phyloP scores from a whole-genome alignment of 2,888 invertebrate genomes.

The Diaphora mendica region DNA sequence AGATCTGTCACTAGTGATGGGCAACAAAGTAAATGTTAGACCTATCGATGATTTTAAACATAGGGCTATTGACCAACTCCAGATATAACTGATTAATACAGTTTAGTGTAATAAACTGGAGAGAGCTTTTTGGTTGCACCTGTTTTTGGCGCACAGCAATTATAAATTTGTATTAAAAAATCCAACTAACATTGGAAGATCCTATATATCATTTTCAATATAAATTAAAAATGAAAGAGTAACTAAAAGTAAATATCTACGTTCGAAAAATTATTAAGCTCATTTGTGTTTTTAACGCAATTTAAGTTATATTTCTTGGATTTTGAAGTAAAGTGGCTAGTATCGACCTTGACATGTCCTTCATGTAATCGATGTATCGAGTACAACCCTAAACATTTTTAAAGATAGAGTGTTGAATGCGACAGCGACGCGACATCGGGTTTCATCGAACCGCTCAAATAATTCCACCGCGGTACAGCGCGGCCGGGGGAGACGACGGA shows the following conservation, averaged over 20 bases:
- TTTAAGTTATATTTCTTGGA: neutral
- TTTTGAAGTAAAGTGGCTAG: neutral
- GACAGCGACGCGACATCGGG: conserved; percentile 81
- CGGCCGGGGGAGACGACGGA: conserved; percentile 76
- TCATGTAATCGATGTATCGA: conserved; percentile 20
- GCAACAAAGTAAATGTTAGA: conserved; percentile 4
- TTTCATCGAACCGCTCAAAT: conserved; percentile 84
- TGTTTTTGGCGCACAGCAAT: neutral
- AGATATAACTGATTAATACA: neutral
- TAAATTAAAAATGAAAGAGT: neutral
- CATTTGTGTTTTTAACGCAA: neutral
- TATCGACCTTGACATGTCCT: neutral
- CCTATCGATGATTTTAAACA: conserved; percentile 31
- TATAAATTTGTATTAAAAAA: neutral
- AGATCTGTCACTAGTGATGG: conserved; percentile 77
- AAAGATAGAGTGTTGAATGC: conserved; percentile 84
- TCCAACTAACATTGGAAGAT: neutral
- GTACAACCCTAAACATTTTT: conserved; percentile 77
- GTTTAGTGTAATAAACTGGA: neutral
- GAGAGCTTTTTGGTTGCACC: neutral
- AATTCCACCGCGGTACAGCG: conserved; percentile 76
- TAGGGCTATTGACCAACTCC: neutral
- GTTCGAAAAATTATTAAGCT: neutral
- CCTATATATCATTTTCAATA: neutral
- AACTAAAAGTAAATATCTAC: neutral